A percentile compares a stretch with the other conserved stretches of the same genome.
Evolutionary conservation across 2,113 vertebrate genomes (phyloP).

Genomic region (Callopanchax toddi): DNA sequence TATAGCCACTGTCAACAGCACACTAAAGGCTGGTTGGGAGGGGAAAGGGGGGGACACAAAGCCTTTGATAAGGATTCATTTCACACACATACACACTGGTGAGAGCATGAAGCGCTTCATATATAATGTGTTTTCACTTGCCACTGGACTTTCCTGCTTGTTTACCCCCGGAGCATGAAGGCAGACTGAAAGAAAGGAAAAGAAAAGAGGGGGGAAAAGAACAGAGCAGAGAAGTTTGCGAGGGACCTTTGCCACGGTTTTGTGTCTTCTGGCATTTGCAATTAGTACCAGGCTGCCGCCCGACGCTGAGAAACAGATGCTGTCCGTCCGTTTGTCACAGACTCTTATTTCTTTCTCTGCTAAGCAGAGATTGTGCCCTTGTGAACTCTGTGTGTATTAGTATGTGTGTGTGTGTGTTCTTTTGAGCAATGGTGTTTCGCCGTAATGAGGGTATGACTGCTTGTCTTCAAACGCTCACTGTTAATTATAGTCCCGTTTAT

Average conservation of each 20-base stretch:
- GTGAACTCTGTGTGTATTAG: constrained; percentile 4
- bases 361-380: constrained; percentile 35
- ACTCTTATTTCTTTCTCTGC: constrained; percentile 53
- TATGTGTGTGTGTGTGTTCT: constrained; percentile 4
- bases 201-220: neutral
- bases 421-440: constrained; percentile 34
- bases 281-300: constrained; percentile 69
- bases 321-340: constrained; percentile 68
- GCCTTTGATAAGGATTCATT: constrained; percentile 51
- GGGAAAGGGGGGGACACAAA: too few relatives aligned
- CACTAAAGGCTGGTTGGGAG: constrained; percentile 47
- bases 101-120: constrained; percentile 50
- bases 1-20: constrained; percentile 44
- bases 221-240: constrained; percentile 46
- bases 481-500: constrained; percentile 58
- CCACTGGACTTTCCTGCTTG: constrained; percentile 64
- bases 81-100: constrained; percentile 34
- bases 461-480: constrained; percentile 50
- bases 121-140: constrained; percentile 69
- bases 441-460: constrained; percentile 61
- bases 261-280: constrained; percentile 74
- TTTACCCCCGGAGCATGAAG: constrained; percentile 76
- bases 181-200: constrained; percentile 7
- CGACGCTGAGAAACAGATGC: constrained; percentile 70
- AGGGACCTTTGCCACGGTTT: constrained; percentile 67